These are phyloP conservation scores for Gopherus evgoodei DNA, from an alignment of 2,113 vertebrate genomes.

Conservation along the genomic window DNA sequence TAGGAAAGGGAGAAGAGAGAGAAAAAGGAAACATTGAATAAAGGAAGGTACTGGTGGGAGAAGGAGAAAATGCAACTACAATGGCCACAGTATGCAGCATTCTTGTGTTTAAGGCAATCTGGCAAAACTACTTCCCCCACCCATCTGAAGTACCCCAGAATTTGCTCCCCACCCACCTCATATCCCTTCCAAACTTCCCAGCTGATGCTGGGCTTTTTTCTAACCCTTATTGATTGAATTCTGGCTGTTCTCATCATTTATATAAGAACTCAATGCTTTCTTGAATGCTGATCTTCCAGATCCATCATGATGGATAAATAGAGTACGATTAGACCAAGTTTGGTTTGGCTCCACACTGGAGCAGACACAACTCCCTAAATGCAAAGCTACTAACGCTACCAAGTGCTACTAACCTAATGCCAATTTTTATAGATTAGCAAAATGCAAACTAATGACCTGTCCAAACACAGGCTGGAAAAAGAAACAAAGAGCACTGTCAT, in stretches of 20 bases:
- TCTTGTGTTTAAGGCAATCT: not conserved
- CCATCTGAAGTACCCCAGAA: not conserved
- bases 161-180: not conserved
- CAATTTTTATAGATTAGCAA: not conserved
- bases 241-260: not conserved
- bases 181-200: not conserved
- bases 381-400: not conserved
- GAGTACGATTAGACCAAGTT: not conserved
- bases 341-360: not conserved
- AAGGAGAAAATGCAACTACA: not conserved
- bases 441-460: not conserved
- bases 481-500: not conserved
- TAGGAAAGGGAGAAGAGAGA: conserved; percentile 71
- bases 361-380: not conserved
- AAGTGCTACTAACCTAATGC: not conserved
- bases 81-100: rapidly evolving
- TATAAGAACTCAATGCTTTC: not conserved
- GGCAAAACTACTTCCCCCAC: not conserved
- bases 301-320: not conserved
- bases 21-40: not conserved
- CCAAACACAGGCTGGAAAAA: not conserved
- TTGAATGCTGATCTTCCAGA: not conserved
- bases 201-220: not conserved
- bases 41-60: not conserved
- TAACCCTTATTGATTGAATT: not conserved